Conservation (phyloP, 2,113 vertebrate genomes). For the Epinephelus fuscoguttatus region DNA sequence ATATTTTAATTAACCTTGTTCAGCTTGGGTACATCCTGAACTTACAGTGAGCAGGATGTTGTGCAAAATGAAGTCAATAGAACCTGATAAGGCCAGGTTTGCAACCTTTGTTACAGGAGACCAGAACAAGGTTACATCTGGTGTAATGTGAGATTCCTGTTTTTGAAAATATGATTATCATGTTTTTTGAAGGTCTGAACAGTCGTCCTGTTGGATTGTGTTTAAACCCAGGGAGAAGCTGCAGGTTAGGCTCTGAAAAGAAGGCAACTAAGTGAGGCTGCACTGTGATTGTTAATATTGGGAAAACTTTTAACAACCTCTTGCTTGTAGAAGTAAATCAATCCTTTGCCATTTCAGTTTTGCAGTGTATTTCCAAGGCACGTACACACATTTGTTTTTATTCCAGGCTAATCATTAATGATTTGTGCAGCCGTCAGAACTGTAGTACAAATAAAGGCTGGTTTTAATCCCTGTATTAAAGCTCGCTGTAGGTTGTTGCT, state of each 20-base stretch:
- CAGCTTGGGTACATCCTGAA: background rate
- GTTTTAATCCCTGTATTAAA: background rate
- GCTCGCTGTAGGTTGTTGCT: background rate
- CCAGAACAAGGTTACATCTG: background rate
- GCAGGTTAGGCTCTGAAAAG: background rate
- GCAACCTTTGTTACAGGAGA: background rate
- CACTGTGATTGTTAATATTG: background rate
- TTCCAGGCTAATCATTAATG: background rate
- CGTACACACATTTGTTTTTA: background rate
- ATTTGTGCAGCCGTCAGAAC: background rate
- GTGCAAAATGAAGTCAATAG: background rate
- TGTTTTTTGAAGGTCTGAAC: constrained; percentile 24
- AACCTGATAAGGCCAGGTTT: background rate
- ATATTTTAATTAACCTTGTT: background rate
- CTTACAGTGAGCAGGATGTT: background rate
- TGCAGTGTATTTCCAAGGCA: background rate
- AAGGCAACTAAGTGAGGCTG: background rate
- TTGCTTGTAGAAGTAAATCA: background rate
- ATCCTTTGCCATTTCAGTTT: background rate
- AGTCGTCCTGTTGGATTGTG: background rate
- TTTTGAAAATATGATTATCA: constrained; percentile 6
- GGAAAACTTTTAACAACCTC: background rate
- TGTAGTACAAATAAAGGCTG: background rate
- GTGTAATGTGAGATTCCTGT: constrained; percentile 5
- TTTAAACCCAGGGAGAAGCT: background rate